These are phyloP conservation scores for Chionomys nivalis DNA, from an alignment of 2,113 vertebrate species.

Conservation along the genomic window DNA sequence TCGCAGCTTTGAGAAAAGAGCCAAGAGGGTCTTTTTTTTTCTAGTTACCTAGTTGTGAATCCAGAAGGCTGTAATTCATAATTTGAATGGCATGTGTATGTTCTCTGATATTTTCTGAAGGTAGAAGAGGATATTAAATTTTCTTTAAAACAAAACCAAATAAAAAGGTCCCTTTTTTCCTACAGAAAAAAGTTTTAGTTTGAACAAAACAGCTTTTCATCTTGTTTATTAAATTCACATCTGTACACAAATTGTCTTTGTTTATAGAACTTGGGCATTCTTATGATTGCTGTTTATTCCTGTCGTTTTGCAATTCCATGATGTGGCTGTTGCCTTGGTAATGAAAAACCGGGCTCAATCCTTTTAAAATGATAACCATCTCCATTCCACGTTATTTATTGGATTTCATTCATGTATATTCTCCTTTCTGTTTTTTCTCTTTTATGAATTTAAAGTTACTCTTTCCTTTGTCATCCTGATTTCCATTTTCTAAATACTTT, in stretches of 20 bases:
- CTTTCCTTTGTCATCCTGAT: constrained; percentile 62
- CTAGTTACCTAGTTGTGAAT: background rate
- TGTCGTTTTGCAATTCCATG: constrained; percentile 44
- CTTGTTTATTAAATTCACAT: constrained; percentile 62
- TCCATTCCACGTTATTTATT: constrained; percentile 46
- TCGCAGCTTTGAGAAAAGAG: constrained; percentile 1
- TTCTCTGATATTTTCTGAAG: constrained; percentile 54
- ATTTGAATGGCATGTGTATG: background rate
- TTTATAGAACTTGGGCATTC: constrained; percentile 28
- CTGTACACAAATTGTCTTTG: constrained; percentile 44
- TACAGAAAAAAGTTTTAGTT: constrained; percentile 24
- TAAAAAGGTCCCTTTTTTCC: background rate
- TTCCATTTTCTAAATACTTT: constrained; percentile 74
- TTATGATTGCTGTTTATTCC: constrained; percentile 23
- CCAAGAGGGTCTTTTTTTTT: background rate
- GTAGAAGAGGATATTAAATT: constrained; percentile 47
- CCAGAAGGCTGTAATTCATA: constrained; percentile 18
- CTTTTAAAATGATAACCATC: constrained; percentile 72
- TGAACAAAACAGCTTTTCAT: constrained; percentile 55
- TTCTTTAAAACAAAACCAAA: constrained; percentile 19
- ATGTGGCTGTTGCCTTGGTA: constrained; percentile 63
- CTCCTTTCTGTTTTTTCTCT: constrained; percentile 32
- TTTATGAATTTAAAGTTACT: constrained; percentile 67
- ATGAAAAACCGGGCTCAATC: constrained; percentile 54
- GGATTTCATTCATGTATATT: constrained; percentile 61